These are phyloP conservation scores for Holothuria glaberrima DNA, from an alignment of 35 echinoderm and acorn worm genomes.

Conservation along the genomic window DNA sequence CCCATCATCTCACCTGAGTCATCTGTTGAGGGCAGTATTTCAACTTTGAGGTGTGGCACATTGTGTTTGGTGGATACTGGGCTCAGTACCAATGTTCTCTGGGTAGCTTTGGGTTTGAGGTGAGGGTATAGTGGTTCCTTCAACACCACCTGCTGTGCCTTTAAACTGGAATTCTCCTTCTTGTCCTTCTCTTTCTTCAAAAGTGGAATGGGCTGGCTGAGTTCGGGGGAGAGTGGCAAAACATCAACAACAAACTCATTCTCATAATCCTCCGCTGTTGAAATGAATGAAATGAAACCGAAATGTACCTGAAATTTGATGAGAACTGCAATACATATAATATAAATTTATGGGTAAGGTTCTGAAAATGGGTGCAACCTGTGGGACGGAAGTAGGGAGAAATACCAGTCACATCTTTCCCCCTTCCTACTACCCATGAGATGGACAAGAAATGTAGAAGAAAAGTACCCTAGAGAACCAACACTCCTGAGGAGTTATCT, in stretches of 20 bases:
- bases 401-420: no score
- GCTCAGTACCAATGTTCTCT: slow-evolving; percentile 9
- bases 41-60: slow-evolving; percentile 20
- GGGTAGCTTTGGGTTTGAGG: slow-evolving; percentile 31
- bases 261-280: slow-evolving; percentile 40
- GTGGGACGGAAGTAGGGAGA: no score
- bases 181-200: slow-evolving; percentile 47
- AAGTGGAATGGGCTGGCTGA: slow-evolving; percentile 45
- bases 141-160: slow-evolving; percentile 24
- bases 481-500: no score
- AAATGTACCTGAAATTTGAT: neutral
- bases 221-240: slow-evolving; percentile 40
- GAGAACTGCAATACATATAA: no score
- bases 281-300: neutral
- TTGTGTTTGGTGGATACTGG: slow-evolving; percentile 30
- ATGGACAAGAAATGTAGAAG: no score
- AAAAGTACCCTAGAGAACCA: no score
- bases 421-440: no score
- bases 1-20: slow-evolving; percentile 46
- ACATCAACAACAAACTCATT: slow-evolving; percentile 26
- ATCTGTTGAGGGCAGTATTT: slow-evolving; percentile 24
- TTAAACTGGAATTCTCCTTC: neutral
- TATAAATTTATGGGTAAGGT: no score
- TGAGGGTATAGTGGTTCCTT: slow-evolving; percentile 47
- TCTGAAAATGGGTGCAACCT: no score